phyloP scores from a whole-genome alignment of 1,140 invertebrate genomes.

The Lamellibrachia luymesi region DNA sequence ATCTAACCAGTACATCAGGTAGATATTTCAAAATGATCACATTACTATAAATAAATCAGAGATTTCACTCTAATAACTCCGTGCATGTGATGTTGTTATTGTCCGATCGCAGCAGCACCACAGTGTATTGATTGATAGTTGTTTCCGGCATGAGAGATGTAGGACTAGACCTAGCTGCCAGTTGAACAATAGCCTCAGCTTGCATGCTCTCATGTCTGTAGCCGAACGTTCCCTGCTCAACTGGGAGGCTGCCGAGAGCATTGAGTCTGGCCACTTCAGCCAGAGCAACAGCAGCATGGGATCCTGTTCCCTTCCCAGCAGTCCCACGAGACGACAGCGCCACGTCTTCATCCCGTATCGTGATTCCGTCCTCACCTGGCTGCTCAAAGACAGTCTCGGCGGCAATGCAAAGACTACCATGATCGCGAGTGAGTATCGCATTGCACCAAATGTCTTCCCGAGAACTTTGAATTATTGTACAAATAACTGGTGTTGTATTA shows the following conservation, averaged over 20 bases:
- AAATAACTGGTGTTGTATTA: background rate
- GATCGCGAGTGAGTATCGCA: conserved; percentile 47
- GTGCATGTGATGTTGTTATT: background rate
- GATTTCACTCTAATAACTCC: background rate
- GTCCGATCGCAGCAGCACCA: background rate
- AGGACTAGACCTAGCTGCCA: background rate
- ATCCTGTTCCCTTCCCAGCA: background rate
- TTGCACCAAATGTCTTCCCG: no score
- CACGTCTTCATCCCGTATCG: conserved; percentile 64
- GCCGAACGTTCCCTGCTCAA: background rate
- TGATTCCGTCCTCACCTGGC: conserved; percentile 57
- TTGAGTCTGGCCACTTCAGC: background rate
- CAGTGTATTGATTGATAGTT: background rate
- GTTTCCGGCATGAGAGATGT: background rate
- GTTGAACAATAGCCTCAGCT: background rate
- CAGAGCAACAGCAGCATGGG: background rate
- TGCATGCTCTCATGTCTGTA: background rate
- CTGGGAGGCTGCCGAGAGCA: background rate
- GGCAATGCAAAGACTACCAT: conserved; percentile 58
- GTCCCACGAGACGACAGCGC: conserved; percentile 22
- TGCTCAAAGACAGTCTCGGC: conserved; percentile 57
- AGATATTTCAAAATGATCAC: background rate
- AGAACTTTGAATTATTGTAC: background rate
- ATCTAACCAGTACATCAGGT: background rate
- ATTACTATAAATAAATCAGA: background rate